phyloP scores from a whole-genome alignment of 2,888 invertebrate genomes.

The Teinopalpus imperialis region DNA sequence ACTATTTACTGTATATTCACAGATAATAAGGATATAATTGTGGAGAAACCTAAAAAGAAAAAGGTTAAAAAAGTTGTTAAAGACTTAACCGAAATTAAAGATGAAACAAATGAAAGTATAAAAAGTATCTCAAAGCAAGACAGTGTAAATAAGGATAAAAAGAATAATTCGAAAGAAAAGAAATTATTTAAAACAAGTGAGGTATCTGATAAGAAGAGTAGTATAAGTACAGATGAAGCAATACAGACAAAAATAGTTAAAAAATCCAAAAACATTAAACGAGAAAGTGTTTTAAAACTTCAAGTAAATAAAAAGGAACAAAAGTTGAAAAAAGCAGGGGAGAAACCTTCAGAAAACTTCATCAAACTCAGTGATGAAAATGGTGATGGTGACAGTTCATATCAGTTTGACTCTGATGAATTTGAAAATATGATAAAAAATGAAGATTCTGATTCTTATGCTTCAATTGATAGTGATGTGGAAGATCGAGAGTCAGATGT shows the following conservation, averaged over 20 bases:
- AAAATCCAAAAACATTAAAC: constrained; percentile 27
- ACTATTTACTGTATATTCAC: no score
- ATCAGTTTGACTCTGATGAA: constrained; percentile 66
- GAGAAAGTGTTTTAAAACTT: constrained; percentile 7
- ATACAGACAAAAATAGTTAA: constrained; percentile 15
- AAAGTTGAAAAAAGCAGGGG: constrained; percentile 49
- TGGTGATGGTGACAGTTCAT: constrained; percentile 53
- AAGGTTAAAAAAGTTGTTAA: constrained; percentile 30
- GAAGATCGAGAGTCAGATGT: no score
- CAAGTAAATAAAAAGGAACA: constrained; percentile 42
- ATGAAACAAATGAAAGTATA: constrained; percentile 18
- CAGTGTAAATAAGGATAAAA: constrained; percentile 29
- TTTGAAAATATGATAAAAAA: constrained; percentile 56
- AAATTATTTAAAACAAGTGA: constrained; percentile 27
- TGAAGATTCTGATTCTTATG: constrained; percentile 40
- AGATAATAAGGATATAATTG: constrained; percentile 29
- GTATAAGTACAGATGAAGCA: constrained; percentile 26
- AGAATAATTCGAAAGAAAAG: constrained; percentile 25
- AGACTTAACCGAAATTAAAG: constrained; percentile 25
- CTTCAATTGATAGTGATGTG: constrained; percentile 34
- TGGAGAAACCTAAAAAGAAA: constrained; percentile 29
- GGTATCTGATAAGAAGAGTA: constrained; percentile 23
- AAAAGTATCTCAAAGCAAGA: constrained; percentile 21
- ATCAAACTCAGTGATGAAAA: constrained; percentile 47
- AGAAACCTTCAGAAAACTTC: constrained; percentile 52